phyloP scores from a whole-genome alignment of 2,797 vertebrate genomes.

The Sardinella longiceps region DNA sequence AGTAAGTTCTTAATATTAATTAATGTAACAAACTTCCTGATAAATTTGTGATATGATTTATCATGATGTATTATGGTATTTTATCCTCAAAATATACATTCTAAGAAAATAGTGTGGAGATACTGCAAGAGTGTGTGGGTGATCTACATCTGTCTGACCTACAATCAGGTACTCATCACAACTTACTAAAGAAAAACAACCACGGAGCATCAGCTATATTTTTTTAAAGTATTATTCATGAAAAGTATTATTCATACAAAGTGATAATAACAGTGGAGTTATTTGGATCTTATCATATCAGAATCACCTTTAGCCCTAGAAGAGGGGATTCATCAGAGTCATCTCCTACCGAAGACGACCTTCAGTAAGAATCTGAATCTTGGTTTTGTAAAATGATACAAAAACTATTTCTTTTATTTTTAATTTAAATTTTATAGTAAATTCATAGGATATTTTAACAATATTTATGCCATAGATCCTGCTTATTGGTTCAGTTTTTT shows the following conservation, averaged over 20 bases:
- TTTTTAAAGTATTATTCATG: too few species aligned
- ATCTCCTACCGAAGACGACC: too few species aligned
- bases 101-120: constrained; percentile 47
- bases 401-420: too few species aligned
- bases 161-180: constrained; percentile 59
- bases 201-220: not conserved
- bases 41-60: not conserved
- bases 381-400: too few species aligned
- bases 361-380: not conserved
- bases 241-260: too few species aligned
- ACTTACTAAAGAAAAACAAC: not conserved
- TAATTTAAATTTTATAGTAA: too few species aligned
- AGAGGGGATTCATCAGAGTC: not conserved
- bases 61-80: not conserved
- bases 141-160: constrained; percentile 63
- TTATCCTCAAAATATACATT: not conserved
- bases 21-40: not conserved
- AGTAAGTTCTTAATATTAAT: not conserved
- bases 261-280: too few species aligned
- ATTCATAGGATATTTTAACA: too few species aligned
- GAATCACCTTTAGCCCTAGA: too few species aligned
- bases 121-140: constrained; percentile 65
- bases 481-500: too few species aligned
- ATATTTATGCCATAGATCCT: too few species aligned
- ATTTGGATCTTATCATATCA: not conserved